These are phyloP conservation scores for Laticauda laticaudata DNA, from an alignment of 2,113 vertebrate genomes.

Conservation along the genomic window DNA sequence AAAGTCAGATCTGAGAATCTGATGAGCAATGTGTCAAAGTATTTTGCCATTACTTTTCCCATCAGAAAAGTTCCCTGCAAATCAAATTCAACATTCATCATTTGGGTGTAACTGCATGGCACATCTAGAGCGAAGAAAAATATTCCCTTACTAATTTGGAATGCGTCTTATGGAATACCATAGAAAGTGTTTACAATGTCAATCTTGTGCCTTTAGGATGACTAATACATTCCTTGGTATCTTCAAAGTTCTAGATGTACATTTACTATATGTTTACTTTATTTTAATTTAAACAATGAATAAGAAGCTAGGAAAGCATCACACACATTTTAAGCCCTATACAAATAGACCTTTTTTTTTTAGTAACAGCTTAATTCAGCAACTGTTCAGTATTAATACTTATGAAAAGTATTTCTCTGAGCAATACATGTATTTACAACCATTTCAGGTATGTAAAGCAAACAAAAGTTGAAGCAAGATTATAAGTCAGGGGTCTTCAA, in stretches of 20 bases:
- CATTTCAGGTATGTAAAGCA: not conserved
- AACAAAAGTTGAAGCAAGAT: not conserved
- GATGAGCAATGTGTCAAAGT: not conserved
- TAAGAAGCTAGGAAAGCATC: not conserved
- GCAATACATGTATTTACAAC: not conserved
- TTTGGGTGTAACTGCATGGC: constrained; percentile 1
- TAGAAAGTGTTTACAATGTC: not conserved
- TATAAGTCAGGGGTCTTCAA: not conserved
- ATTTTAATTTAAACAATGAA: not conserved
- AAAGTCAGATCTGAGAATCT: not conserved
- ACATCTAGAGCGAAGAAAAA: not conserved
- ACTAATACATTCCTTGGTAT: not conserved
- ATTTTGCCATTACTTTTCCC: not conserved
- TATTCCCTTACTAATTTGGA: not conserved
- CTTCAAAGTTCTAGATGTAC: not conserved
- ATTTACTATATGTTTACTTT: not conserved
- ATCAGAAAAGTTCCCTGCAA: not conserved
- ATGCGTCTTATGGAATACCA: not conserved
- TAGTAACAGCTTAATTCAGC: not conserved
- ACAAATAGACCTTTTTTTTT: not conserved
- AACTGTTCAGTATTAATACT: not conserved
- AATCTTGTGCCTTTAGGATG: not conserved
- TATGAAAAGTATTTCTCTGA: not conserved
- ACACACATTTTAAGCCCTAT: not conserved
- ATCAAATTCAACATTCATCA: not conserved